Conservation (phyloP, 2,797 vertebrate species). For the Lepus oiostolus region DNA sequence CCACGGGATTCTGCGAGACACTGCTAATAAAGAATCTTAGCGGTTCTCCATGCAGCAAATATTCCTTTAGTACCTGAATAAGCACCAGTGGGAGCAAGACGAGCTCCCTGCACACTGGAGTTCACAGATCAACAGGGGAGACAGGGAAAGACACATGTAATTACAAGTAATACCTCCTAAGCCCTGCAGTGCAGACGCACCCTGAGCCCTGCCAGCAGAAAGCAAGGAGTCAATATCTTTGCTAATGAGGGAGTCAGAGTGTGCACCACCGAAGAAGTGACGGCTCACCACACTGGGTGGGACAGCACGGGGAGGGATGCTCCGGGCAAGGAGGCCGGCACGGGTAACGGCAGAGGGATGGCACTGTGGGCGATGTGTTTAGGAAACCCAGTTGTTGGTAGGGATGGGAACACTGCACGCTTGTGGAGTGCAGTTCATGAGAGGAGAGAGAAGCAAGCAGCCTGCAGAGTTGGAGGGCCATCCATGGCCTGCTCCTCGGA, state of each 20-base stretch:
- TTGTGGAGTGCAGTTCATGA: not conserved
- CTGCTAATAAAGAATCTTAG: not conserved
- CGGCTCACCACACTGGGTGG: not conserved
- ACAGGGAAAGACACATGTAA: not conserved
- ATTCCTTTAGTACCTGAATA: not conserved
- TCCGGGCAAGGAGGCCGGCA: not conserved
- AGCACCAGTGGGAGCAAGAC: not conserved
- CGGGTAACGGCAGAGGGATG: not conserved
- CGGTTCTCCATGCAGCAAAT: slow-evolving; percentile 19
- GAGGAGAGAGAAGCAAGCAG: not conserved
- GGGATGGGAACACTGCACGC: not conserved
- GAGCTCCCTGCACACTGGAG: not conserved
- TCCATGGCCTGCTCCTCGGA: no score
- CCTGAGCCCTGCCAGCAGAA: not conserved
- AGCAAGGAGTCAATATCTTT: not conserved
- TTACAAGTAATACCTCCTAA: not conserved
- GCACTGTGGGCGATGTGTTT: not conserved
- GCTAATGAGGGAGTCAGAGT: not conserved
- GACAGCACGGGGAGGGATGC: not conserved
- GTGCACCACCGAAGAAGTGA: not conserved
- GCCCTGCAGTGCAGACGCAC: not conserved
- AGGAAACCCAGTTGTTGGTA: not conserved
- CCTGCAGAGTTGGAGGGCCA: rapidly evolving
- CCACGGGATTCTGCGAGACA: not conserved
- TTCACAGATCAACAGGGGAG: not conserved